Percentiles rank a stretch among this genome's conserved stretches.
These are phyloP conservation scores for Eutolmus rufibarbis DNA, from an alignment of 2,888 invertebrate genomes.

Conservation along the genomic window DNA sequence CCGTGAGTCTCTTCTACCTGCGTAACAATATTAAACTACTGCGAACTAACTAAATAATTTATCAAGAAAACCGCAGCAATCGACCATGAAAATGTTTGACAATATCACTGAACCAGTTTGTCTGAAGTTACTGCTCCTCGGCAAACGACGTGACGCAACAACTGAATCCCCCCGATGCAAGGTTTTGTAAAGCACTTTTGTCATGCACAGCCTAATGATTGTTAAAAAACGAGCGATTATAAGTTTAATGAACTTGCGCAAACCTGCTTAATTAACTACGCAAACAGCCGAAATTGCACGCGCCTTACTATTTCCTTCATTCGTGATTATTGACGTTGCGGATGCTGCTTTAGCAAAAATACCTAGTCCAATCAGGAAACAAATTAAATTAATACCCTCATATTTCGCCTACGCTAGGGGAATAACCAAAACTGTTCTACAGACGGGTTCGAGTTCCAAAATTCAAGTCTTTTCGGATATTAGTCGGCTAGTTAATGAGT, in stretches of 20 bases:
- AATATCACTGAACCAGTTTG: conserved; percentile 6
- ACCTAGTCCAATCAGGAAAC: not conserved
- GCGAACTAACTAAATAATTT: not conserved
- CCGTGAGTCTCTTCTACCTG: not conserved
- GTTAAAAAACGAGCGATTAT: not conserved
- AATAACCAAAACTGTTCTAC: not conserved
- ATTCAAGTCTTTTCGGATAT: not conserved
- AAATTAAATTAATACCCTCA: not conserved
- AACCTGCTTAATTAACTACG: not conserved
- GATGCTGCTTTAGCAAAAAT: not conserved
- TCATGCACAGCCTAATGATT: not conserved
- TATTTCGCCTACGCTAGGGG: not conserved
- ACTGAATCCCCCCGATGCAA: not conserved
- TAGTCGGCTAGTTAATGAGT: not conserved
- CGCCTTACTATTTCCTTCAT: not conserved
- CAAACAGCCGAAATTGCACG: not conserved
- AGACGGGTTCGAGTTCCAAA: not conserved
- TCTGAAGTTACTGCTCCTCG: not conserved
- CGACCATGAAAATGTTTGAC: conserved; percentile 15
- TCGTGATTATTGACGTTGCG: not conserved
- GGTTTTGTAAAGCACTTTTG: not conserved
- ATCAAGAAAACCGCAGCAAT: not conserved
- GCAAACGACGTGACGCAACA: not conserved
- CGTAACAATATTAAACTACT: not conserved
- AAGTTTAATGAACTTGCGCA: not conserved